Base-by-base conservation (phyloP, 53 echinoderm and acorn worm genomes). In the Echinometra lucunter region DNA sequence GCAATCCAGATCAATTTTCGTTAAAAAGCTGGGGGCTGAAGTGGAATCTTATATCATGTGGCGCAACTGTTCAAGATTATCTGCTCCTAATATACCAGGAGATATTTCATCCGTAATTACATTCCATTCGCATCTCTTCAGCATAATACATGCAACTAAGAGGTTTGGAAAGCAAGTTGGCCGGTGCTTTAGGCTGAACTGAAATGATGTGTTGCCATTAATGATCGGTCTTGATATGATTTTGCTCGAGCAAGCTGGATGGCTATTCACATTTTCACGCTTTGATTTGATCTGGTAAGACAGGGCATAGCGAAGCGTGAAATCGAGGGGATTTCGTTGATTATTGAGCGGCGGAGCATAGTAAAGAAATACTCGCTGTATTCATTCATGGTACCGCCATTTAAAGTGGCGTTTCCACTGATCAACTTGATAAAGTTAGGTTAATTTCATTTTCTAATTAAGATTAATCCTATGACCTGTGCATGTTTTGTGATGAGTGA, bases 51-150 rank as follows among this genome's bases (percentile, higher is more conserved):
- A 85, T 85, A 53, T 17, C 85, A 85, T 85, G 30, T 17, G 18
- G 13, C n/a, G 85, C 85, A 85, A 85, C 47, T 49, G n/a, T 85
- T 49, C 28, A 85, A 49, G 49, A 85, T 47, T 53, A 47, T 85
- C 85, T 47, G 13, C 11, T 49, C 49, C 53, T 28, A 49, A 49
- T 85, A n/a, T 49, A 85, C 53, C 85, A 18, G 12, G 83, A 40
- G 83, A 83, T 12, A n/a, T 83, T 83, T 83, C 82, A 45, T 47
- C 82, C 85, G 13, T n/a, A 85, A 85, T 85, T 47, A 12, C 85
- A 30, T 85, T 85, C 49, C 85, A 85, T 85, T 85, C 49, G 49
- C n/a, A 85, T 49, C 47, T 23, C 30, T 12, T n/a, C 0, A 1
- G 28, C 1, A 85, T 85, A 28, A 27, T 49, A 12, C 45, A 85